A percentile compares a stretch with the other conserved stretches of the same genome.
phyloP scores from a whole-genome alignment of 2,113 vertebrate genomes.

The Candoia aspera region DNA sequence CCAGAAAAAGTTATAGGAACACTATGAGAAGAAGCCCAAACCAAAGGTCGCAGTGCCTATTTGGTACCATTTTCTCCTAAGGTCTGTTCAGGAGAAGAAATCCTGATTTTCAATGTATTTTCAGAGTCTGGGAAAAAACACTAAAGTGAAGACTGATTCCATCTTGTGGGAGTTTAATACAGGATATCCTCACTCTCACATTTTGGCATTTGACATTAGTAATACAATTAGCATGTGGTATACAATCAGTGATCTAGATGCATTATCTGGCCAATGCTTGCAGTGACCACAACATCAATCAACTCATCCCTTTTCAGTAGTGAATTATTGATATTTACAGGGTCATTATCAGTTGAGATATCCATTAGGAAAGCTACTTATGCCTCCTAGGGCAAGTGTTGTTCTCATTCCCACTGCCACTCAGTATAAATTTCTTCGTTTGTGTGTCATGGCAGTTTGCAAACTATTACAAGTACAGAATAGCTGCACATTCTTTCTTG shows the following conservation, averaged over 20 bases:
- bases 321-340: not conserved
- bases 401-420: conserved; percentile 31
- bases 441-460: not conserved
- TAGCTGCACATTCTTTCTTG: not conserved
- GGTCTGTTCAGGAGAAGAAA: not conserved
- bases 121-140: not conserved
- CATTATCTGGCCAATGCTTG: not conserved
- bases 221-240: not conserved
- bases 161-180: not conserved
- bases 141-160: no score
- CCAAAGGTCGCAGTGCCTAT: not conserved
- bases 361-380: not conserved
- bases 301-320: not conserved
- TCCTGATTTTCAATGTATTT: not conserved
- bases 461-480: conserved; percentile 21
- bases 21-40: not conserved
- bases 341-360: not conserved
- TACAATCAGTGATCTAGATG: not conserved
- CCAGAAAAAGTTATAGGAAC: not conserved
- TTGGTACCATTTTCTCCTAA: not conserved
- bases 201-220: no score
- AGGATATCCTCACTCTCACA: not conserved
- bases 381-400: not conserved
- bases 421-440: conserved; percentile 19
- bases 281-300: not conserved